Percentiles rank a stretch among this genome's conserved stretches.
phyloP scores from a whole-genome alignment of 2,888 invertebrate genomes.

The Megaustenia siamemsis region DNA sequence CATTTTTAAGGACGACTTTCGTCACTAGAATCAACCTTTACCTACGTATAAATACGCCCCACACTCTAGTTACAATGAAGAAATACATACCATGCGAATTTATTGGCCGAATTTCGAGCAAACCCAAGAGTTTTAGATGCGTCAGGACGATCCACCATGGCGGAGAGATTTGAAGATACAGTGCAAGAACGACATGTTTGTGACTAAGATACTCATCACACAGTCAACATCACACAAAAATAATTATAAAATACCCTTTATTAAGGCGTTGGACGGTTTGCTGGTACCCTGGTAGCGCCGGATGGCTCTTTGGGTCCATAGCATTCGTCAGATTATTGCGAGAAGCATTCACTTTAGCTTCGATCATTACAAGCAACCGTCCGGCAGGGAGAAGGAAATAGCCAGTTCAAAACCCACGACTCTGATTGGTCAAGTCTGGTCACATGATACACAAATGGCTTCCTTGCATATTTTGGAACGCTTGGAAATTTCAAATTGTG shows the following conservation, averaged over 20 bases:
- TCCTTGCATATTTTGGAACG: conserved; percentile 21
- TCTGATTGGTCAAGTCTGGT: conserved; percentile 75
- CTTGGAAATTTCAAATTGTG: background rate
- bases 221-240: conserved; percentile 65
- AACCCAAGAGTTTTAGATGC: conserved; percentile 39
- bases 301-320: conserved; percentile 82
- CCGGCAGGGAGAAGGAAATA: conserved; percentile 57
- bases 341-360: conserved; percentile 70
- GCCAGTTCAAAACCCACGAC: conserved; percentile 69
- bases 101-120: conserved; percentile 6
- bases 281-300: conserved; percentile 81
- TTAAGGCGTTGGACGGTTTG: conserved; percentile 80
- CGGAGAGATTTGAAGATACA: conserved; percentile 43
- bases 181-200: conserved; percentile 23
- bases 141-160: conserved; percentile 52
- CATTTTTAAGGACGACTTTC: too few relatives aligned
- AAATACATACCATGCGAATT: conserved; percentile 25
- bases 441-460: conserved; percentile 72
- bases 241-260: conserved; percentile 81
- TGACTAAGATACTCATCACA: conserved; percentile 3
- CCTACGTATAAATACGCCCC: background rate
- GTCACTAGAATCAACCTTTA: too few relatives aligned
- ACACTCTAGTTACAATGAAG: background rate
- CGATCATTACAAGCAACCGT: conserved; percentile 72
- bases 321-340: conserved; percentile 73